These are phyloP conservation scores for Oreochromis niloticus DNA, from an alignment of 2,113 vertebrate genomes.

Conservation along the genomic window DNA sequence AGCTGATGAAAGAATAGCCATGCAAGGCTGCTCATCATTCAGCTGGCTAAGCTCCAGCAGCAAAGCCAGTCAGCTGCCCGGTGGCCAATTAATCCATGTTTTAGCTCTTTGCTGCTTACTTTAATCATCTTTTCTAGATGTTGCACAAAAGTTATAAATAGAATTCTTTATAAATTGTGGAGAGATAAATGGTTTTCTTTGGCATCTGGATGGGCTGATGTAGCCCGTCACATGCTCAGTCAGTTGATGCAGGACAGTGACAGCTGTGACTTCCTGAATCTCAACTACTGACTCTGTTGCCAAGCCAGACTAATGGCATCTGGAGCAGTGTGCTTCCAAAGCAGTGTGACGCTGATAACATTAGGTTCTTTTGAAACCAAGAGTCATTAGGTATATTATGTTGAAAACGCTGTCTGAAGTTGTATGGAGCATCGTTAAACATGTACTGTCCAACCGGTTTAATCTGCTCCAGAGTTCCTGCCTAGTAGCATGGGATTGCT, in stretches of 20 bases:
- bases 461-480: neutral
- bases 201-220: conserved; percentile 1
- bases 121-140: neutral
- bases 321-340: conserved; percentile 16
- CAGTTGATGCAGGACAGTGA: conserved; percentile 44
- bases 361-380: neutral
- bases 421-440: neutral
- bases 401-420: neutral
- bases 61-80: neutral
- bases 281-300: conserved; percentile 25
- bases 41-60: conserved; percentile 29
- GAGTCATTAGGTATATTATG: neutral
- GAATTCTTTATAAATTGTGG: neutral
- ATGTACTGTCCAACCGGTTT: neutral
- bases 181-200: conserved; percentile 1
- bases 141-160: neutral
- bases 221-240: conserved; percentile 28
- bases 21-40: conserved; percentile 1
- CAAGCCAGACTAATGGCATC: conserved; percentile 50
- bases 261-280: conserved; percentile 60
- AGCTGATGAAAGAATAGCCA: conserved; percentile 34
- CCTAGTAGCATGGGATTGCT: neutral
- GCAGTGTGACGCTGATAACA: conserved; percentile 5
- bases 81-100: neutral
- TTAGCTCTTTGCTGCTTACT: conserved; percentile 5